phyloP scores from a whole-genome alignment of 2,113 vertebrate genomes.

The Heliornis fulica region DNA sequence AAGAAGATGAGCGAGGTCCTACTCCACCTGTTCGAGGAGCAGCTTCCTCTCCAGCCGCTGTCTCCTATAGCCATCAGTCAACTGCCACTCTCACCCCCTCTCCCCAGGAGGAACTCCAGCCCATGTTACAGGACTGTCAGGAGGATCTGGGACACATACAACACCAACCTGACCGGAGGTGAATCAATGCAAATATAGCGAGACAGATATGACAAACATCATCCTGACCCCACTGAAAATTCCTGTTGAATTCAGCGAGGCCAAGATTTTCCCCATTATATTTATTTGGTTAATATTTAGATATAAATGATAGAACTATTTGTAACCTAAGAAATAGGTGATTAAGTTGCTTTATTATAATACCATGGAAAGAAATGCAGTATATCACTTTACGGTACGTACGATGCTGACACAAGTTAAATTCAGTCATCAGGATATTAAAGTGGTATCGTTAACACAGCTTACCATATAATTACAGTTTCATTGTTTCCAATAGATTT shows the following conservation, averaged over 20 bases:
- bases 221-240: background rate
- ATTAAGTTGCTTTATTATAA: constrained; percentile 5
- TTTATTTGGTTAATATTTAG: background rate
- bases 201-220: background rate
- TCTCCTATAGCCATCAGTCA: constrained; percentile 98
- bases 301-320: background rate
- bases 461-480: constrained; percentile 62
- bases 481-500: constrained; percentile 67
- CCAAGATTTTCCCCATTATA: background rate
- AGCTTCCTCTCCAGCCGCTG: constrained; percentile 94
- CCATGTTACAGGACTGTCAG: constrained; percentile 90
- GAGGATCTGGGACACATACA: constrained; percentile 78
- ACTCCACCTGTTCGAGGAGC: constrained; percentile 93
- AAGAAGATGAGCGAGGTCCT: constrained; percentile 90
- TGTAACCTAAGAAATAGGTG: background rate
- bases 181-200: background rate
- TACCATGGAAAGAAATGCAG: background rate
- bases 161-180: constrained; percentile 89
- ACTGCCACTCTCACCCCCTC: constrained; percentile 97
- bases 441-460: constrained; percentile 52
- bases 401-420: constrained; percentile 8
- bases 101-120: constrained; percentile 95
- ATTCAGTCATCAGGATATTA: constrained; percentile 51
- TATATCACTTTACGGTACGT: background rate
- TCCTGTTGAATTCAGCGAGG: background rate